Base-by-base conservation (phyloP, 2,113 vertebrate species). In the Daphoenositta chrysoptera region DNA sequence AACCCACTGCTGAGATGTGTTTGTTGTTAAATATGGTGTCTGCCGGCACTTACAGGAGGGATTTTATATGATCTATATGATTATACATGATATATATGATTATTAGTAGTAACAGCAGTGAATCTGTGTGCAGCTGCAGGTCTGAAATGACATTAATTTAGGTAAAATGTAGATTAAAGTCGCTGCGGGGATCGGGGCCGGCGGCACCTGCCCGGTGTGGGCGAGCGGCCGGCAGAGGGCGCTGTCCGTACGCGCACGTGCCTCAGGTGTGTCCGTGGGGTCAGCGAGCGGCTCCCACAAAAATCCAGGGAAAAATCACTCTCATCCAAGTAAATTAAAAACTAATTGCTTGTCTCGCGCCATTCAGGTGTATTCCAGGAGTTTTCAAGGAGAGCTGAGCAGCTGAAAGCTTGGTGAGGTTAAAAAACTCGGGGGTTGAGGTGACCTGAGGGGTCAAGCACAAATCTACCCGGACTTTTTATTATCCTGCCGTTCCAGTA, bases 211-310 rank as follows among this genome's bases (percentile, higher is more conserved):
- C 51, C 61, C 76, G 63, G 39, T 7, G 73, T 77, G 70, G 81
- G 33, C 48, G 77, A 1, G 17, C 60, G 78, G 80, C 94, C 95
- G 81, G 68, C 96, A 97, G 96, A 93, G 96, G 96, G 94, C 93
- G 92, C 95, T 91, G 78, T 83, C 60, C 53, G 64, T 90, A 81
- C 96, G 6, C 57, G 24, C 54, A 7, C 69, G 9, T 75, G 44
- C 78, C 78, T 22, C 39, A 5, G 24, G 39, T 3, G 53, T 3
- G 58, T 5, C 87, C 61, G 11, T 0, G 61, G 21, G 78, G 61
- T 76, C 87, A 40, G 1, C 11, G 37, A n/a, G 53, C 45, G 30
- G n/a, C 61, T 82, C 70, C 68, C 83, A 17, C n/a, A 61, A 64
- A 64, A 64, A 39, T 28, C 76, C n/a, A 9, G 3, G n/a, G 11